A percentile compares a stretch with the other conserved stretches of the same genome.
These are phyloP conservation scores for Globodera rostochiensis DNA, from an alignment of 1,140 invertebrate genomes.

Conservation along the genomic window DNA sequence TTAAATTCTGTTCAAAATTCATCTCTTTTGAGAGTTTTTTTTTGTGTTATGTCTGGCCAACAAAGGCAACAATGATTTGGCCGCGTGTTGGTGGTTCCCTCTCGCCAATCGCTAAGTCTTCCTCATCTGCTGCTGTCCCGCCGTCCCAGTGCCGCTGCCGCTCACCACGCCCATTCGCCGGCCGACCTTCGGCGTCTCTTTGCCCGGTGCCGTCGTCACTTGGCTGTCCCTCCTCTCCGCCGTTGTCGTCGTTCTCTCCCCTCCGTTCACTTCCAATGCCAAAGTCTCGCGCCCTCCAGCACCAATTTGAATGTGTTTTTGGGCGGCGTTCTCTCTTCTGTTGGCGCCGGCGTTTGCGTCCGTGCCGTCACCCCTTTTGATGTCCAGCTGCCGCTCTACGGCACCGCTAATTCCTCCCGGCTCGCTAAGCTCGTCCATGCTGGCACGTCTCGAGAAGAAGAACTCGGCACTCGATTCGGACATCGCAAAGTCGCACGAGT, in stretches of 20 bases:
- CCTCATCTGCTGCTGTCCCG: neutral
- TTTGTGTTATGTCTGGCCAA: no score
- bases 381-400: neutral
- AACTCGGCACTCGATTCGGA: constrained; percentile 32
- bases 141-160: no score
- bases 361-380: neutral
- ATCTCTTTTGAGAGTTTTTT: no score
- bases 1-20: no score
- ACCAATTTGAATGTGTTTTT: constrained; percentile 6
- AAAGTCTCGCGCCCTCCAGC: neutral
- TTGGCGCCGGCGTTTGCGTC: neutral
- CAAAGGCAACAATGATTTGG: no score
- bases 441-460: constrained; percentile 49
- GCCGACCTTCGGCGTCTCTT: constrained; percentile 5
- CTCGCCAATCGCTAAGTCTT: neutral
- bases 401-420: neutral
- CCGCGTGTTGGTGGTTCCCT: no score
- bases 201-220: neutral
- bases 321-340: neutral
- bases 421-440: constrained; percentile 51
- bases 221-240: neutral
- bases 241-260: neutral
- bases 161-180: neutral
- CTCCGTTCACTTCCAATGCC: neutral
- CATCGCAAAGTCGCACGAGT: constrained; percentile 28